These are phyloP conservation scores for Bicyclus anynana DNA, from an alignment of 1,140 invertebrate genomes.

Conservation along the genomic window DNA sequence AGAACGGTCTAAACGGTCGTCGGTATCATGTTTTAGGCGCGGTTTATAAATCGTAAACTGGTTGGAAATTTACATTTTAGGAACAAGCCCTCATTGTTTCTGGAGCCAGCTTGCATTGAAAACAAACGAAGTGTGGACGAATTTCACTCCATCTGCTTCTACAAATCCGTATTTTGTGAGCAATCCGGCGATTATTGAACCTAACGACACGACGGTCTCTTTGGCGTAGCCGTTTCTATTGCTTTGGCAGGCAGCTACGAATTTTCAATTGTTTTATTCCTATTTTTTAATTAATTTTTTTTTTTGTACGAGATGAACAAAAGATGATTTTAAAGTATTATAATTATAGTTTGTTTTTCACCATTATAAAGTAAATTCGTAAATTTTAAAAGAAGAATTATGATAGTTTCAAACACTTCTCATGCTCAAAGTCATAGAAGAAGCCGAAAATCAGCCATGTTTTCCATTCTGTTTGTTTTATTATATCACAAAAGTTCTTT, in stretches of 20 bases:
- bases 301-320: no score
- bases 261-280: no score
- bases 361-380: no score
- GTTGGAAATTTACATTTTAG: constrained; percentile 26
- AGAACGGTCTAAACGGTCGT: background rate
- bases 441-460: no score
- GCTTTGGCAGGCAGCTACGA: background rate
- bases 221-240: background rate
- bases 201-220: background rate
- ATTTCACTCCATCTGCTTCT: constrained; percentile 12
- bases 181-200: constrained; percentile 20
- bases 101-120: constrained; percentile 18
- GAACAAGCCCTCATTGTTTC: constrained; percentile 30
- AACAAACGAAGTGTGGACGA: constrained; percentile 21
- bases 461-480: no score
- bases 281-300: no score
- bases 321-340: no score
- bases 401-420: no score
- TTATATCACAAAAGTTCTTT: no score
- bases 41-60: constrained; percentile 3
- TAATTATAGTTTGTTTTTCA: no score
- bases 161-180: constrained; percentile 18
- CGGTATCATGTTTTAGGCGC: background rate
- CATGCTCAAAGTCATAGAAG: no score
- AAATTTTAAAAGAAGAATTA: no score